These are phyloP conservation scores for Labrus mixtus DNA, from an alignment of 2,113 vertebrate genomes.

Conservation along the genomic window DNA sequence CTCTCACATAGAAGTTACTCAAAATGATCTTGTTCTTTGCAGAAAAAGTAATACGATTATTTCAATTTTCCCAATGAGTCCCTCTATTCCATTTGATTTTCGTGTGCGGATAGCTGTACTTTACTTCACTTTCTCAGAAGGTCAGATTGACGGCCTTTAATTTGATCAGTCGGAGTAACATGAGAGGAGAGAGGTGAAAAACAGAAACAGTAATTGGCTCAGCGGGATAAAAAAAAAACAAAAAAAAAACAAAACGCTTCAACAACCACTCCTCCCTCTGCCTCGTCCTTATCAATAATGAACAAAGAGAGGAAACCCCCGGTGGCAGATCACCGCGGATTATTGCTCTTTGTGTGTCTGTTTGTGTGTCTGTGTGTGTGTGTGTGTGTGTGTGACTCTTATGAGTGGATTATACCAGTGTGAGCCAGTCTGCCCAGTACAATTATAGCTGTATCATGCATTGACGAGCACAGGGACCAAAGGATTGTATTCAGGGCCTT, in stretches of 20 bases:
- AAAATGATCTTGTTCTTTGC: no score
- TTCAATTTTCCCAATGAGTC: background rate
- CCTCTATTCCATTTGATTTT: background rate
- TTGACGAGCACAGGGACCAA: slow-evolving; percentile 31
- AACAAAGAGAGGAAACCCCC: slow-evolving; percentile 54
- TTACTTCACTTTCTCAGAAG: background rate
- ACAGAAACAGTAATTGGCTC: background rate
- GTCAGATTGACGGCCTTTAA: no score
- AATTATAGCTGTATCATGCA: slow-evolving; percentile 65
- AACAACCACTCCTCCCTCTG: background rate
- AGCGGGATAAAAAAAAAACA: background rate
- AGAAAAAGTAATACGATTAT: no score
- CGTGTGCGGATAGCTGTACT: background rate
- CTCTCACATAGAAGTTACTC: no score
- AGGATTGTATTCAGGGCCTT: slow-evolving; percentile 12
- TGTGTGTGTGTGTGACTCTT: slow-evolving; percentile 40
- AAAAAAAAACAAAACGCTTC: background rate
- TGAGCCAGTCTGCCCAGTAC: slow-evolving; percentile 59
- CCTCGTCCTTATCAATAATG: slow-evolving; percentile 61
- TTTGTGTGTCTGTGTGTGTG: slow-evolving; percentile 27
- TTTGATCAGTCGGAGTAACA: background rate
- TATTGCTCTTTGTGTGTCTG: slow-evolving; percentile 33
- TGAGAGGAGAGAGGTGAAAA: background rate
- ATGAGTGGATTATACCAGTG: slow-evolving; percentile 59
- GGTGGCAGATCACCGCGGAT: slow-evolving; percentile 55